Evolutionary conservation across 2,797 vertebrate genomes (phyloP).

Genomic region (Catamblyrhynchus diadema): DNA sequence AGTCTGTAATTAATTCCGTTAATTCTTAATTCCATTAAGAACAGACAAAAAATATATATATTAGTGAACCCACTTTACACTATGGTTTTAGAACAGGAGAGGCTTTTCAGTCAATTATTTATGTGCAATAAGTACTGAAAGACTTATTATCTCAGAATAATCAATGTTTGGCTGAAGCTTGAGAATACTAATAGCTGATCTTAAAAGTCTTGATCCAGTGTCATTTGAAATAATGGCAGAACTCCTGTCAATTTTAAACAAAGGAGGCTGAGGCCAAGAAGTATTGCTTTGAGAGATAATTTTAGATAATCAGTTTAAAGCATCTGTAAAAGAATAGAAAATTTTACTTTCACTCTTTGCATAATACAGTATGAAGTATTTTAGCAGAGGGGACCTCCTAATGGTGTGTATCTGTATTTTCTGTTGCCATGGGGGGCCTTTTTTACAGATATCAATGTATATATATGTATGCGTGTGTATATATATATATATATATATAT

Average conservation of each 20-base stretch:
- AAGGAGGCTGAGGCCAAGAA: not conserved
- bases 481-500: not conserved
- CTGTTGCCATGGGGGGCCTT: not conserved
- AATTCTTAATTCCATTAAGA: not conserved
- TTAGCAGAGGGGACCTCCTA: not conserved
- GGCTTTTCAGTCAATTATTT: conserved; percentile 56
- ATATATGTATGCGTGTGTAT: too few species aligned
- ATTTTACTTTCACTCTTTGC: not conserved
- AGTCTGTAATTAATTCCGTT: not conserved
- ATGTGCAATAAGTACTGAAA: conserved; percentile 40
- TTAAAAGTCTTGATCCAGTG: conserved; percentile 25
- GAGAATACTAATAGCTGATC: conserved; percentile 24
- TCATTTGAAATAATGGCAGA: conserved; percentile 35
- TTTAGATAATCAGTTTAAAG: not conserved
- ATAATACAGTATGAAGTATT: not conserved
- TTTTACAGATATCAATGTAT: not conserved
- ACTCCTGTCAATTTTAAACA: not conserved
- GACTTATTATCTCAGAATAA: conserved; percentile 49
- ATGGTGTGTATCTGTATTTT: not conserved
- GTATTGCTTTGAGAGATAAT: not conserved
- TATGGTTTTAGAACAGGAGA: not conserved
- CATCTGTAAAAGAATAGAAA: not conserved
- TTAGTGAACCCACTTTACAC: not conserved
- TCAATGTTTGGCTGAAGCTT: conserved; percentile 53
- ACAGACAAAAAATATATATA: not conserved